Evolutionary conservation across 2,113 vertebrate species (phyloP).

Genomic region (Saccopteryx leptura): DNA sequence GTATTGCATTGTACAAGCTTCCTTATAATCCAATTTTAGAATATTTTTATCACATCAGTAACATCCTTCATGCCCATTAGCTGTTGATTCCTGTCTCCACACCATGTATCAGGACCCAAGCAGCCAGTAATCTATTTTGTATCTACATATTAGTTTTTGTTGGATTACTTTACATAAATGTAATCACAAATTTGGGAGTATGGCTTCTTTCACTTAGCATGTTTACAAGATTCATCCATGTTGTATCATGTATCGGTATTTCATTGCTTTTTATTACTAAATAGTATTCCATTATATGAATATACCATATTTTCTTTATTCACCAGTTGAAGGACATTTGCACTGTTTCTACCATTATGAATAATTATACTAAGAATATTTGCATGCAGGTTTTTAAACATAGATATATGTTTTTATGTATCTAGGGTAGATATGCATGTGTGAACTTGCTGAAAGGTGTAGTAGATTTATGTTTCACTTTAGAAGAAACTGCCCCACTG

Average conservation of each 20-base stretch:
- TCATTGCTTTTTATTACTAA: neutral
- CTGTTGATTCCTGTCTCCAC: neutral
- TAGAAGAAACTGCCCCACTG: neutral
- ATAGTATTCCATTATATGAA: neutral
- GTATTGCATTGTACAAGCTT: neutral
- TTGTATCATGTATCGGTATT: neutral
- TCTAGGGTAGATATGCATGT: neutral
- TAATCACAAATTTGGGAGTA: neutral
- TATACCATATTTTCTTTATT: neutral
- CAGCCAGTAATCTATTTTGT: neutral
- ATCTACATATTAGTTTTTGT: neutral
- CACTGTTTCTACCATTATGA: neutral
- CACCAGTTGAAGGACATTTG: neutral
- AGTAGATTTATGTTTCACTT: neutral
- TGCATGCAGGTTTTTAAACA: neutral
- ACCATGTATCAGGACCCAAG: neutral
- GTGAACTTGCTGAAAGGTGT: neutral
- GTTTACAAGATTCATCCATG: neutral
- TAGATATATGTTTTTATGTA: neutral
- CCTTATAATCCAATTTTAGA: neutral
- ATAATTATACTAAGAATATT: neutral
- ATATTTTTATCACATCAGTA: constrained; percentile 2
- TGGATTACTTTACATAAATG: neutral
- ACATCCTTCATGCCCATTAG: neutral
- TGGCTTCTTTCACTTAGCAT: neutral